A percentile compares a stretch with the other conserved stretches of the same genome.
phyloP scores from a whole-genome alignment of 1,140 invertebrate genomes.

The Brachionus manjavacas region DNA sequence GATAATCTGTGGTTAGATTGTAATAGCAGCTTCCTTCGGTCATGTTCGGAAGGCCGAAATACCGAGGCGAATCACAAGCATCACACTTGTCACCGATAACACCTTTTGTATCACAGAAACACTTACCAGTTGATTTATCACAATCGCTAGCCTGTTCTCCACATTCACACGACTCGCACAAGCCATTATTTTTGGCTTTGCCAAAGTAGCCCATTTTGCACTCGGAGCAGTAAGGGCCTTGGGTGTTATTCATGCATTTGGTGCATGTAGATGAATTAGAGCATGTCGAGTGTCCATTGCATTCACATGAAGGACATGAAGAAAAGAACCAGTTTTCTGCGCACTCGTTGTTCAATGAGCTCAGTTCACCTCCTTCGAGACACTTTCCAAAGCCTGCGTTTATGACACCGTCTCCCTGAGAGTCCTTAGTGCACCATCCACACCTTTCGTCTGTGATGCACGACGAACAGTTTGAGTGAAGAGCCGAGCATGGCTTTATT shows the following conservation, averaged over 20 bases:
- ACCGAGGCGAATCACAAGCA: constrained; percentile 6
- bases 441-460: constrained; percentile 29
- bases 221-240: background rate
- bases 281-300: constrained; percentile 34
- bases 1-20: constrained; percentile 29
- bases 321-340: constrained; percentile 19
- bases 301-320: constrained; percentile 28
- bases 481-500: constrained; percentile 11
- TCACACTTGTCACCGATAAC: constrained; percentile 30
- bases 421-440: constrained; percentile 25
- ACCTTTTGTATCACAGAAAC: constrained; percentile 37
- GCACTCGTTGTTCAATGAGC: background rate
- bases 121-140: background rate
- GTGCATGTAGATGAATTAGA: background rate
- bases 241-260: constrained; percentile 36
- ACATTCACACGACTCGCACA: background rate
- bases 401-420: background rate
- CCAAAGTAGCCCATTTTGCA: constrained; percentile 21
- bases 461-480: constrained; percentile 39
- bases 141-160: constrained; percentile 27
- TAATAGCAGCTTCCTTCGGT: constrained; percentile 26
- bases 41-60: background rate
- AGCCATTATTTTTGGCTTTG: constrained; percentile 2
- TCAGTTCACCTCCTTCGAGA: background rate
- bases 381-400: constrained; percentile 21